Base-by-base conservation (phyloP, 2,113 vertebrate species). In the Cephalophus harveyi region DNA sequence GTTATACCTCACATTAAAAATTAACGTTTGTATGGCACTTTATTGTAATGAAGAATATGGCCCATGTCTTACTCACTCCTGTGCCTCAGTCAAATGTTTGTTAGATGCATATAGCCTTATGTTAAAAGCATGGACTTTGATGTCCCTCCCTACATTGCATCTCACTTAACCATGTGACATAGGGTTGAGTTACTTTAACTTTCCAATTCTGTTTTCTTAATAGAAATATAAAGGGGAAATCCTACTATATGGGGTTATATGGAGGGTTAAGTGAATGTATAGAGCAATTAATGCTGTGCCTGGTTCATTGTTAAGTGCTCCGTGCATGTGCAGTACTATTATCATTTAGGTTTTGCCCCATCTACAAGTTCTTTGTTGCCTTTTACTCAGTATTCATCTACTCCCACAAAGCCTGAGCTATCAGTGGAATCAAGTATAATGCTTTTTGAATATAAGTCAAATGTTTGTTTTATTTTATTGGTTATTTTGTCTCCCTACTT, bases 381-480 rank as follows among this genome's bases (percentile, higher is more conserved):
- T 85, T 97, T 83, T 95, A 33, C 17, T 91, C 76, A 92, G 30
- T n/a, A 71, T 86, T 15, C 85, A 7, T 89, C 88, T 95, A 33
- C 9, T 57, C 19, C 62, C 67, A 30, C 28, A 90, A 94, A 89
- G 21, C 79, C n/a, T 86, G 92, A 95, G 54, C 23, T 89, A 14
- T 91, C 82, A 74, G 62, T 92, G 43, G 48, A 97, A 59, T 89
- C 33, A 89, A 90, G 23, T 95, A 85, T 95, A 96, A 90, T 87
- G 57, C 6, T 82, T 93, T 92, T 88, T 91, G 30, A 97, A 52
- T 87, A 57, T 84, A 93, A 95, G n/a, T 82, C 19, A 83, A 92
- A 52, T 91, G 43, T 88, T 84, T 94, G 30, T 85, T 86, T 97
- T 57, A 64, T 64, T 89, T 97, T 93, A 50, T 62, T 86, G 57